A percentile compares a stretch with the other conserved stretches of the same genome.
phyloP scores from a whole-genome alignment of 2,797 vertebrate species.

The Karalla daura region DNA sequence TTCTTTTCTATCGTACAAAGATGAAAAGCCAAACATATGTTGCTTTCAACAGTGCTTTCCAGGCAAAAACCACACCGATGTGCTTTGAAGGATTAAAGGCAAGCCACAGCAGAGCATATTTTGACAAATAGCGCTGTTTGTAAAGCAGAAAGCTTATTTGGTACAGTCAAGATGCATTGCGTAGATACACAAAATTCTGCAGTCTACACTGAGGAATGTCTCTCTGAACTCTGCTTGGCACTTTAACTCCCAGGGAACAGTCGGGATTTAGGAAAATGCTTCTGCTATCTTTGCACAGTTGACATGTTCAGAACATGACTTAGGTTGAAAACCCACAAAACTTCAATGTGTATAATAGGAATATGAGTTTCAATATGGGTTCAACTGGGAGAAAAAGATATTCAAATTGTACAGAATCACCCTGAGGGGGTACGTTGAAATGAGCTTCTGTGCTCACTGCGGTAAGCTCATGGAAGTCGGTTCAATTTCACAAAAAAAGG shows the following conservation, averaged over 20 bases:
- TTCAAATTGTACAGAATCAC: slow-evolving; percentile 47
- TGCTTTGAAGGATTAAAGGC: neutral
- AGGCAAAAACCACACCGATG: neutral
- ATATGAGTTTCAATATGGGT: slow-evolving; percentile 43
- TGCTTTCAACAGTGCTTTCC: neutral
- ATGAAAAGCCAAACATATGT: neutral
- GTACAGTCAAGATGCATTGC: neutral
- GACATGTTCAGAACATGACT: slow-evolving; percentile 41
- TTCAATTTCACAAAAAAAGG: slow-evolving; percentile 60
- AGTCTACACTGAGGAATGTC: neutral
- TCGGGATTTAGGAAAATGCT: neutral
- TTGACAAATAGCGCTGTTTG: slow-evolving; percentile 7
- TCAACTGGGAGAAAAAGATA: slow-evolving; percentile 28
- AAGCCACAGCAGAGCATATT: neutral
- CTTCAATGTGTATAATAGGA: slow-evolving; percentile 48
- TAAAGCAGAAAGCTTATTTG: neutral
- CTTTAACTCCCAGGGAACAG: neutral
- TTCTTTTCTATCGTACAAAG: neutral
- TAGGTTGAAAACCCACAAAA: slow-evolving; percentile 33
- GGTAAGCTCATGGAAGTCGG: slow-evolving; percentile 47
- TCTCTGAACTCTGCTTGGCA: neutral
- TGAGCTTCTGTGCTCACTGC: slow-evolving; percentile 34
- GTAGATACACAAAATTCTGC: neutral
- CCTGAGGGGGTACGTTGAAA: slow-evolving; percentile 46
- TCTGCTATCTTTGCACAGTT: slow-evolving; percentile 38